These are phyloP conservation scores for Cavia porcellus DNA, from an alignment of 2,113 vertebrate genomes.

Conservation along the genomic window DNA sequence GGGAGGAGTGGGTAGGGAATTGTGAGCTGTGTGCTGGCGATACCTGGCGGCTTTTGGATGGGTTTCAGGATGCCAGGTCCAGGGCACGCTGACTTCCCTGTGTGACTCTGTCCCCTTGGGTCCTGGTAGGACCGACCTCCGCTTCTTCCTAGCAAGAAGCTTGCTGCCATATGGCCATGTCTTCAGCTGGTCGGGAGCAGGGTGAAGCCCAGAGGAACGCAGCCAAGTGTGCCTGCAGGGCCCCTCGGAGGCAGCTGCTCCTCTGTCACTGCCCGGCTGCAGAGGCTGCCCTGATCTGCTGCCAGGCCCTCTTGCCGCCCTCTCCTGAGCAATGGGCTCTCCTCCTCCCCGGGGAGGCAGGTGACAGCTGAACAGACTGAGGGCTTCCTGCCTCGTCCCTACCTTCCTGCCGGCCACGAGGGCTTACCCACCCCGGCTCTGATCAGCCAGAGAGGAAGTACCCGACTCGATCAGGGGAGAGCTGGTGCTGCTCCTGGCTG, in stretches of 20 bases:
- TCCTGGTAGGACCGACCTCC: constrained; percentile 14
- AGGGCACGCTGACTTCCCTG: not conserved
- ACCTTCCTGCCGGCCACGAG: not conserved
- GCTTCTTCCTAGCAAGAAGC: constrained; percentile 51
- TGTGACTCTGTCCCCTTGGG: constrained; percentile 50
- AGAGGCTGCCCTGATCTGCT: constrained; percentile 67
- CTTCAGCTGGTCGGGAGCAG: constrained; percentile 70
- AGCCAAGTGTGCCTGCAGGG: constrained; percentile 76
- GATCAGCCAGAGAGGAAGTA: not conserved
- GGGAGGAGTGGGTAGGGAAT: not conserved
- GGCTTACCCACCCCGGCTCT: not conserved
- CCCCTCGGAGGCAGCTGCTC: constrained; percentile 72
- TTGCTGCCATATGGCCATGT: constrained; percentile 76
- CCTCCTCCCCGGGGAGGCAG: constrained; percentile 61
- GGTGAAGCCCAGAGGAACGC: constrained; percentile 74
- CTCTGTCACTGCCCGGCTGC: constrained; percentile 44
- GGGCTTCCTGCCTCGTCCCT: not conserved
- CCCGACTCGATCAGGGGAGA: not conserved
- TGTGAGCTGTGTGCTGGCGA: not conserved
- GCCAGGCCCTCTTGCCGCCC: constrained; percentile 43
- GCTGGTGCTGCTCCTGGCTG: not conserved
- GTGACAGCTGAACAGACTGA: not conserved
- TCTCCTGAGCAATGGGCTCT: constrained; percentile 1
- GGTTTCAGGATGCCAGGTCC: constrained; percentile 32
- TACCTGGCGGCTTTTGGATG: constrained; percentile 10